Evolutionary conservation across 2,888 invertebrate species (phyloP), one percentile per base, ranked within the genome.

Genomic region (Stenodema calcarata): DNA sequence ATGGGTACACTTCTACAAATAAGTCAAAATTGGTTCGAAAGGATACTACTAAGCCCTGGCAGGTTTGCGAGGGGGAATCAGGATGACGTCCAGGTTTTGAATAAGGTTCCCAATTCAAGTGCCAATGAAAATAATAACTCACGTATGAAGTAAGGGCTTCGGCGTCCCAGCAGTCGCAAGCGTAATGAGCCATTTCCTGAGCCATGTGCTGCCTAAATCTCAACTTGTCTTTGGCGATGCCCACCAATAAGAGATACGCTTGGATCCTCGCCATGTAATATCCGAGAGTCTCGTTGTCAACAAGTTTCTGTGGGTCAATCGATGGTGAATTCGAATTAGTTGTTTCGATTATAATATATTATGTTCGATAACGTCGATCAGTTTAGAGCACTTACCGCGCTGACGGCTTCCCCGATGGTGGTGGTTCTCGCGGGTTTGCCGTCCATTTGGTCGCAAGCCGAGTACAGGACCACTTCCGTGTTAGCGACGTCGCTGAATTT

Each of bases 131-230:
- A 16, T 14, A 11, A 50, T 3, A 28, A 92, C 93, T 93, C 92
- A 94, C 95, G 91, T 98, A 98, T 86, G 98, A 98, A 1, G 99
- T 98, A 30, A 98, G 93, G 90, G 97, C 97, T 91, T 99, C 99
- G 0, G 99, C 99, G 93, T 99, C 99, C 99, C 99, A 99, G 91
- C 99, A 99, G 91, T 99, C 99, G 91, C 97, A 96, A 11, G 99
- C 99, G 91, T 99, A 99, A 92, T 99, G 99, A 89, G 99, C 99
- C 99, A 99, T 99, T 92, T 99, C 99, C 92, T 99, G 99, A 88
- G 95, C 93, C 97, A 99, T 97, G 91, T 99, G 99, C 91, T 99
- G 99, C 42, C 99, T 94, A 92, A 99, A 99, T 69, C 99, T 94
- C 85, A 99, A 91, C 90, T 95, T 95, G 78, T 94, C 94, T 0